These are phyloP conservation scores for Euthynnus affinis DNA, from an alignment of 2,797 vertebrate species.

Conservation along the genomic window DNA sequence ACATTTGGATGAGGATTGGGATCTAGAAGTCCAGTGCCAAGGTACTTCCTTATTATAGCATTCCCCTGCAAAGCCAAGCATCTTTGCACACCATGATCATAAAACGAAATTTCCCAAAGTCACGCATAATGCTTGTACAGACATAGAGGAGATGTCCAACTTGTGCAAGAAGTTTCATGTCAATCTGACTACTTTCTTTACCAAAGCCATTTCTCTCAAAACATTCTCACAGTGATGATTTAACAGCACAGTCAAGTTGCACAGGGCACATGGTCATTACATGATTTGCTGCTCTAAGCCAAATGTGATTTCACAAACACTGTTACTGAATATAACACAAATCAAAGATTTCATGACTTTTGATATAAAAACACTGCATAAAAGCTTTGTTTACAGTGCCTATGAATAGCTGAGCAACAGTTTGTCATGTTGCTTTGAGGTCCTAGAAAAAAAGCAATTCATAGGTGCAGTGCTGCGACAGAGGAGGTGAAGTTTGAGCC, in stretches of 20 bases:
- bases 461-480: constrained; percentile 49
- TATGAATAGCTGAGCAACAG: constrained; percentile 30
- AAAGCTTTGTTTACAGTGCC: background rate
- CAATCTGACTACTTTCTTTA: constrained; percentile 1
- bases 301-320: constrained; percentile 35
- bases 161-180: constrained; percentile 42
- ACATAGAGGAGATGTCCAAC: constrained; percentile 40
- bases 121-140: constrained; percentile 4
- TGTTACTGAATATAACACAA: constrained; percentile 12
- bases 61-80: constrained; percentile 36
- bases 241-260: constrained; percentile 13
- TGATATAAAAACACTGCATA: background rate
- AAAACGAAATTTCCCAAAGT: constrained; percentile 55
- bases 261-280: background rate
- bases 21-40: constrained; percentile 35
- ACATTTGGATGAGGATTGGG: constrained; percentile 39
- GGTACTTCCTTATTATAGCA: constrained; percentile 28
- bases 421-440: constrained; percentile 21
- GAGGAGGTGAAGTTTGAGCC: constrained; percentile 54
- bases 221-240: constrained; percentile 8
- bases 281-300: constrained; percentile 16
- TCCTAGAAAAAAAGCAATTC: constrained; percentile 17
- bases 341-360: constrained; percentile 9
- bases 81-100: constrained; percentile 58
- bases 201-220: constrained; percentile 15